phyloP scores from a whole-genome alignment of 2,797 vertebrate genomes.

The Sebastes vulpes region DNA sequence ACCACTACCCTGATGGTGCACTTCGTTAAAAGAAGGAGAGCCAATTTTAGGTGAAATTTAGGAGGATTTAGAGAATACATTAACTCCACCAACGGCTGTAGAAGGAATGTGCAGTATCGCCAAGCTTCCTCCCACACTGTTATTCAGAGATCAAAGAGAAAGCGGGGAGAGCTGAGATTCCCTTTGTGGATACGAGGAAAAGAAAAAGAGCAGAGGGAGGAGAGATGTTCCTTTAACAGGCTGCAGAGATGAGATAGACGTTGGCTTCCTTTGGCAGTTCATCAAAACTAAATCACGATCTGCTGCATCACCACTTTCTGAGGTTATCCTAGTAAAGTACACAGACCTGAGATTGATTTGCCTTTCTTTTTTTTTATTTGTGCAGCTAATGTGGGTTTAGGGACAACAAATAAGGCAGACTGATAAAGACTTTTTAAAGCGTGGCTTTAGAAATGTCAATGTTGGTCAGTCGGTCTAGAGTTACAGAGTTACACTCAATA shows the following conservation, averaged over 20 bases:
- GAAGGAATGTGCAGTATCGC: conserved; percentile 21
- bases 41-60: conserved; percentile 39
- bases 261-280: conserved; percentile 46
- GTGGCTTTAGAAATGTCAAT: no score
- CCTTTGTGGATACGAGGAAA: conserved; percentile 45
- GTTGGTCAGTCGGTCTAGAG: no score
- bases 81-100: neutral
- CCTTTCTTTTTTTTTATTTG: neutral
- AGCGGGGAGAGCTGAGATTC: conserved; percentile 46
- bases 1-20: neutral
- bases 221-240: conserved; percentile 49
- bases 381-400: neutral
- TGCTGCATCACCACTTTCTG: conserved; percentile 40
- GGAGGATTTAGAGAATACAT: conserved; percentile 51
- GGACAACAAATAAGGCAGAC: neutral
- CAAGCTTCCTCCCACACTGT: conserved; percentile 51
- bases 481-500: no score
- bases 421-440: neutral
- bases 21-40: conserved; percentile 9
- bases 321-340: neutral
- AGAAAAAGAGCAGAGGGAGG: conserved; percentile 11
- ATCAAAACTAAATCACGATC: conserved; percentile 59
- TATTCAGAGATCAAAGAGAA: conserved; percentile 69
- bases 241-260: conserved; percentile 48
- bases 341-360: neutral